phyloP scores from a whole-genome alignment of 2,113 vertebrate genomes.

The Leptobrachium leishanense region DNA sequence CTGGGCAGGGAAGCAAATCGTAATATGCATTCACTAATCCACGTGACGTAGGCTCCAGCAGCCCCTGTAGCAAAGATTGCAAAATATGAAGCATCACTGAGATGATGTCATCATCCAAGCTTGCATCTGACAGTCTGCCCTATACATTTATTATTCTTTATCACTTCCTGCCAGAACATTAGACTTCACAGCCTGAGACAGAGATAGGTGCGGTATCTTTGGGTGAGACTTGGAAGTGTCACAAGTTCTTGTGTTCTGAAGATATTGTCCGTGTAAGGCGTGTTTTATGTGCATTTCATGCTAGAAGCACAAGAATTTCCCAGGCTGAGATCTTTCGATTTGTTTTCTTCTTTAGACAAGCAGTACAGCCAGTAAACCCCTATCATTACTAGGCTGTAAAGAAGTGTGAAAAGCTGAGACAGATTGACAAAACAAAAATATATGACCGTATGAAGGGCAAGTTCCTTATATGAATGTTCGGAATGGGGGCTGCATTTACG shows the following conservation, averaged over 20 bases:
- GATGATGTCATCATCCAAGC: slow-evolving; percentile 32
- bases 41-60: too few relatives aligned
- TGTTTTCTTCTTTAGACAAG: too few relatives aligned
- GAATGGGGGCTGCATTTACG: too few relatives aligned
- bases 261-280: slow-evolving; percentile 21
- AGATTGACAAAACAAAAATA: too few relatives aligned
- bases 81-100: neutral
- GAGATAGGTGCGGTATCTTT: slow-evolving; percentile 39
- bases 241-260: slow-evolving; percentile 24
- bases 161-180: slow-evolving; percentile 45
- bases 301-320: slow-evolving; percentile 17
- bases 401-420: too few relatives aligned
- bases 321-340: neutral
- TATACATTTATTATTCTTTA: slow-evolving; percentile 2
- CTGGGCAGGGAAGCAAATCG: too few relatives aligned
- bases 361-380: too few relatives aligned
- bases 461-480: too few relatives aligned
- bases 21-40: too few relatives aligned
- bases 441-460: too few relatives aligned
- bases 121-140: neutral
- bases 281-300: slow-evolving; percentile 16
- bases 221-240: slow-evolving; percentile 40
- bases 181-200: neutral
- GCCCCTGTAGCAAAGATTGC: too few relatives aligned
- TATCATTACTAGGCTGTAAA: too few relatives aligned